A percentile compares a stretch with the other conserved stretches of the same genome.
Conservation (phyloP, 2,113 vertebrate species). For the Alligator sinensis region DNA sequence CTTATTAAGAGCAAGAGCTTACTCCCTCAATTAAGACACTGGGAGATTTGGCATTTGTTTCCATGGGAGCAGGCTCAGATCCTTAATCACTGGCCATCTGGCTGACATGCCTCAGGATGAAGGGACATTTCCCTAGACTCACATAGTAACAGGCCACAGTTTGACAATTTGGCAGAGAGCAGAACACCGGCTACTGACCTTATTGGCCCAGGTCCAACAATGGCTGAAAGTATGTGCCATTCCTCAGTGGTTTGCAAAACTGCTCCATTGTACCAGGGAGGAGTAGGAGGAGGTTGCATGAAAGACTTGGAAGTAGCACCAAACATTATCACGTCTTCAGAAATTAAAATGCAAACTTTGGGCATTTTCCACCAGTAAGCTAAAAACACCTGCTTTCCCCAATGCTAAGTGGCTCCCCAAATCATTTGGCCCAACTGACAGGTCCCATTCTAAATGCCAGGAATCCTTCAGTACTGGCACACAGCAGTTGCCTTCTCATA, state of each 20-base stretch:
- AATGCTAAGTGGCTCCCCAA: background rate
- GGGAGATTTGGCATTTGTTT: background rate
- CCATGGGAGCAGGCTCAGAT: background rate
- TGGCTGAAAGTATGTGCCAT: background rate
- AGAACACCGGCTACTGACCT: background rate
- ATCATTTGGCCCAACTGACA: background rate
- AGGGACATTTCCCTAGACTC: background rate
- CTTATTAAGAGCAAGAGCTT: too few species aligned
- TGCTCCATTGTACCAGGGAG: background rate
- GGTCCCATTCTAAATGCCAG: background rate
- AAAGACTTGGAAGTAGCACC: background rate
- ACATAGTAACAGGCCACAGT: fast-evolving
- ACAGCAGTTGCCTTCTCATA: background rate
- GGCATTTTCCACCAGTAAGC: background rate
- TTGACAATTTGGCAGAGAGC: background rate
- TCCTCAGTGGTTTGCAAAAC: background rate
- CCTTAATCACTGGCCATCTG: background rate
- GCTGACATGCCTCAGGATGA: background rate
- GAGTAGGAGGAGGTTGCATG: background rate
- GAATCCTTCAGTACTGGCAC: background rate
- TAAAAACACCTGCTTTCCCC: background rate
- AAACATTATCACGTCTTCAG: background rate
- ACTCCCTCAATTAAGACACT: background rate
- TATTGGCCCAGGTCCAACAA: background rate
- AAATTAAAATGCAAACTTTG: background rate